Evolutionary conservation across 1,140 invertebrate species (phyloP), one percentile per base, ranked within the genome.

Genomic region (Ceratosolen fusciceps): DNA sequence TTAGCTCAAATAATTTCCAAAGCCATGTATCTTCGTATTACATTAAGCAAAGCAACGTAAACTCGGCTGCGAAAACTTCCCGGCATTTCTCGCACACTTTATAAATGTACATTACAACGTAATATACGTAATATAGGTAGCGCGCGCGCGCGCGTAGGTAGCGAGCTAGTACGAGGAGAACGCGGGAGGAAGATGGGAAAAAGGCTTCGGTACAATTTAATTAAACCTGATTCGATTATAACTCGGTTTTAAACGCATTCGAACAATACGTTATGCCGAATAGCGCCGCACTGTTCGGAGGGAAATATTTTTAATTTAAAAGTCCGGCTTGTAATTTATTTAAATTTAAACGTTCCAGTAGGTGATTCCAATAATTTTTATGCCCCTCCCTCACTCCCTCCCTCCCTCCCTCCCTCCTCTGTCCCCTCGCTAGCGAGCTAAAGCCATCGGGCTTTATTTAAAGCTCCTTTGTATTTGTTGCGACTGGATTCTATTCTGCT

Each of bases 171-270:
- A 26, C 8, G 54, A 58, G 5, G 26, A 56, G 19, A 52, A 52
- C 5, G 19, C 21, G 49, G 21, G 9, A 21, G 21, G 49, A 52
- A 16, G 3, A 16, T 52, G 14, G 49, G 12, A 52, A 52, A 52
- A 29, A 29, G 26, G 56, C 2, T 60, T 60, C 26, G 56, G 24
- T 60, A 31, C 56, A 60, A 60, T 60, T 60, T 60, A 60, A 60
- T 60, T 10, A 29, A 60, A 60, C 14, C 31, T 60, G 5, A 60
- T 29, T 29, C 24, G 9, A 60, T 60, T 60, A 26, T 14, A 29
- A 29, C 21, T 60, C 24, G 1, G 24, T 60, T 60, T 29, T 62
- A 2, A 34, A 34, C 0, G 26, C 4, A 34, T 62, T 16, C 34
- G 16, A 62, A 21, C 9, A 62, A 62, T 34, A 31, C 19, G 2